These are phyloP conservation scores for Philhelius pedissequus DNA, from an alignment of 2,888 invertebrate genomes.

Conservation along the genomic window DNA sequence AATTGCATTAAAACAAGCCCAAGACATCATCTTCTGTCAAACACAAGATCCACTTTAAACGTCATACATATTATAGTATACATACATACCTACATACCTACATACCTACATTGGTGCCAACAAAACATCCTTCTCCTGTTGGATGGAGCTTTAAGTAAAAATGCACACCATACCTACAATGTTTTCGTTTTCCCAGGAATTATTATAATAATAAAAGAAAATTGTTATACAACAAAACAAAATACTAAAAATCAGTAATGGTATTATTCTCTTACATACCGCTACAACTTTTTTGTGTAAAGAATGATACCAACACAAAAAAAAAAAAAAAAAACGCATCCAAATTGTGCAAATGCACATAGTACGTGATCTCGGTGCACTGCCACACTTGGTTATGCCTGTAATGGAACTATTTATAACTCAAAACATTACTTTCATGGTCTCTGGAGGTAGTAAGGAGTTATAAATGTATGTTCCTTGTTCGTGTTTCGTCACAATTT, in stretches of 20 bases:
- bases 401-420: constrained; percentile 36
- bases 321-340: not conserved
- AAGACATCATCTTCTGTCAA: not conserved
- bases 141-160: not conserved
- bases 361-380: constrained; percentile 9
- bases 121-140: not conserved
- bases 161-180: not conserved
- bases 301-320: not conserved
- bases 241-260: not conserved
- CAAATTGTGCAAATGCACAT: constrained; percentile 17
- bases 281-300: not conserved
- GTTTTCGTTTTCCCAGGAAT: not conserved
- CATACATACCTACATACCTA: no score
- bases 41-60: not conserved
- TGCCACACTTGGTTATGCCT: constrained; percentile 29
- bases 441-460: not conserved
- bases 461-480: constrained; percentile 6
- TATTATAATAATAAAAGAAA: not conserved
- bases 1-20: not conserved
- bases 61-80: no score
- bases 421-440: constrained; percentile 14
- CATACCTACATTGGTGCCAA: no score
- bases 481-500: constrained; percentile 40
- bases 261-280: not conserved
- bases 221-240: not conserved